Percentiles rank a stretch among this genome's conserved stretches.
Conservation (phyloP, 2,113 vertebrate species). For the Heptranchias perlo region DNA sequence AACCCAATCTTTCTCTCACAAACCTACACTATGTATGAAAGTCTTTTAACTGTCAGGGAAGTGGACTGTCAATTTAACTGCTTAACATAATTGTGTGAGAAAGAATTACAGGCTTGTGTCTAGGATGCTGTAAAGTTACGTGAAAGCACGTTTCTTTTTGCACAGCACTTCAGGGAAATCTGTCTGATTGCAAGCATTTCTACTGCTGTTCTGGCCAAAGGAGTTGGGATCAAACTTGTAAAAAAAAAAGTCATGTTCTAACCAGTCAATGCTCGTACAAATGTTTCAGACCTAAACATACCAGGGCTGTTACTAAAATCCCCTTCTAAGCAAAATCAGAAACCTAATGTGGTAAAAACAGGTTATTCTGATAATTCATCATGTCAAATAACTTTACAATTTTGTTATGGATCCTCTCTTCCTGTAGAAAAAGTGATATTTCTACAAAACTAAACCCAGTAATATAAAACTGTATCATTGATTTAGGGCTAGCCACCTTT, state of each 20-base stretch:
- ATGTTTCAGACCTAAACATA: neutral
- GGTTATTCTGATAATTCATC: neutral
- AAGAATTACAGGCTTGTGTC: neutral
- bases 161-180: neutral
- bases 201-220: neutral
- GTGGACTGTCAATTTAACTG: constrained; percentile 14
- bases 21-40: neutral
- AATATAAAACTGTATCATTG: neutral
- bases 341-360: neutral
- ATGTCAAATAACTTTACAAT: neutral
- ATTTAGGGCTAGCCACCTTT: neutral
- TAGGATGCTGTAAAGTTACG: neutral
- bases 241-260: neutral
- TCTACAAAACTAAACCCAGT: neutral
- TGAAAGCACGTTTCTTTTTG: neutral
- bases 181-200: neutral
- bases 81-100: constrained; percentile 8
- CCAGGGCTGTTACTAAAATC: neutral
- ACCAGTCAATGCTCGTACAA: neutral
- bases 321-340: neutral
- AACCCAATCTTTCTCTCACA: neutral
- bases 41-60: constrained; percentile 5
- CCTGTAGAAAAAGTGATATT: neutral
- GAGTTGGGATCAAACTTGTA: neutral
- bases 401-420: neutral